Base-by-base conservation (phyloP, 2,797 vertebrate species). In the Nannoperca obscura region DNA sequence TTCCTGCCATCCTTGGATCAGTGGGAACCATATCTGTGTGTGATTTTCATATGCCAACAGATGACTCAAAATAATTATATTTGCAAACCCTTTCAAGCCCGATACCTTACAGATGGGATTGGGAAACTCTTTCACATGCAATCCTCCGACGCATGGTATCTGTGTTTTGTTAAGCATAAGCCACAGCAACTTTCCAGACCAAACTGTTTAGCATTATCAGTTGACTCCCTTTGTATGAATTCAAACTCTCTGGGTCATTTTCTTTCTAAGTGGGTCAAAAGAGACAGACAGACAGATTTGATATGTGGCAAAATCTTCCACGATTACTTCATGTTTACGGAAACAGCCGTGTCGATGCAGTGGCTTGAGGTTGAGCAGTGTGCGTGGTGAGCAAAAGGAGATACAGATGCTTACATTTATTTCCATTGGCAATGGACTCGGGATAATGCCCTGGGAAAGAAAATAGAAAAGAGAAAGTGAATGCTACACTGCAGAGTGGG, bases 341-440 rank as follows among this genome's bases (percentile, higher is more conserved):
- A 92, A 91, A 92, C 79, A 78, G 83, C 86, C 27, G 72, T 81
- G 88, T 89, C 50, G 46, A 84, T 27, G 80, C 85, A 55, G 81
- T 67, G 84, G 85, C 81, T 79, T 65, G 74, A 88, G 87, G 83
- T 91, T 60, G 81, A 89, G 74, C 84, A 57, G 69, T 64, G 66
- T 88, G 86, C 76, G 71, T 74, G 75, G 89, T 85, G 82, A 88
- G 84, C 85, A 84, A 90, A 94, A 94, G 86, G 88, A 92, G 90
- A 88, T 89, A 60, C 93, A 95, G 87, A 95, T 93, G 91, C 91
- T 92, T 88, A 88, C 81, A 86, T 91, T 93, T 94, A 92, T 94
- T 94, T 94, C 78, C 71, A 81, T 65, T 94, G 92, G 90, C 92
- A 85, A 80, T 63, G 73, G 76, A 76, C 55, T 86, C 62, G n/a